Evolutionary conservation across 2,888 invertebrate genomes (phyloP), one percentile per base, ranked within the genome.

Genomic region (Leuctra nigra): DNA sequence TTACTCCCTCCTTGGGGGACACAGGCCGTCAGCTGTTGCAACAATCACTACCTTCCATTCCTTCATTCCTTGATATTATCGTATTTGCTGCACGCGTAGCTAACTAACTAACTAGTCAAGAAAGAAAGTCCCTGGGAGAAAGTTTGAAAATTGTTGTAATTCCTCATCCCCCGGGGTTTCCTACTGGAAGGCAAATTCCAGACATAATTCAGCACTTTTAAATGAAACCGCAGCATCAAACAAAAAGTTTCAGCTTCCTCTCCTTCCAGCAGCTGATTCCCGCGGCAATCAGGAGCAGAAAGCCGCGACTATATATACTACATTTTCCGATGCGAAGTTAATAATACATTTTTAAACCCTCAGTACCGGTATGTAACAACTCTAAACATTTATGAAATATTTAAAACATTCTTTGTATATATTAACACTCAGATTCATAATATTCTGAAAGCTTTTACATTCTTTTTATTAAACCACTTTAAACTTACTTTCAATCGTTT

Each of bases 201-300:
- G 46, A 55, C 53, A 58, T 55, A 55, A 55, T 58, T 58, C 58
- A 52, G 58, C 58, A 58, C 23, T 58, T 58, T 55, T 53, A 46
- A 55, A 58, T 55, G 55, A 46, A 54, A 39, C 29, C 39, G 39
- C 33, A 16, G 47, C 47, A 50, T 44, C 20, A 50, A 50, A 50
- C 35, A 50, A 50, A 50, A 50, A 50, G 35, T 33, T 50, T 35
- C 50, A 3, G 25, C 2, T 13, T 25, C 13, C 48, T 25, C 23
- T n/a, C 50, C 33, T 35, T 35, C 33, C 20, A 33, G 50, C 35
- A 14, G 50, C 20, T 18, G 50, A 29, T 50, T 50, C 35, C 20
- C 22, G 35, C 13, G 18, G 22, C 13, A 7, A 13, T 11, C 50
- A 41, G 7, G 50, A 7, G 7, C 39, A 39, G 18, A 20, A 39